Evolutionary conservation across 64 coral and sea anemone species (phyloP).

Genomic region (Stichodactyla helianthus): DNA sequence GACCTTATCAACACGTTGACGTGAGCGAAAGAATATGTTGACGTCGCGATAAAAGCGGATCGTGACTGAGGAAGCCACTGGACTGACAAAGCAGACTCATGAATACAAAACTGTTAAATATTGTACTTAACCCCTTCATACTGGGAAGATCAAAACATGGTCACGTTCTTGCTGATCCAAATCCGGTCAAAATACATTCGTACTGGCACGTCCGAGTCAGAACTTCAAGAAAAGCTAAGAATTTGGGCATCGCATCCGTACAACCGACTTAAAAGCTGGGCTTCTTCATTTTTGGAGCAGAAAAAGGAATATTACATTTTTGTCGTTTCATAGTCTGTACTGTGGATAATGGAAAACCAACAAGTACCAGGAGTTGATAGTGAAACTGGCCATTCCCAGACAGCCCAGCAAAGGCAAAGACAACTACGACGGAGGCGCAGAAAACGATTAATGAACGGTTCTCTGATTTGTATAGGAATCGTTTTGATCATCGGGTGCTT

Average conservation of each 20-base stretch:
- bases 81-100: background rate
- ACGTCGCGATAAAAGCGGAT: background rate
- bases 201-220: background rate
- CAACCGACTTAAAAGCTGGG: background rate
- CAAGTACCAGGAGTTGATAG: background rate
- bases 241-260: background rate
- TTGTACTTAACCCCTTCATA: background rate
- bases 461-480: conserved; percentile 32
- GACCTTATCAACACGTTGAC: background rate
- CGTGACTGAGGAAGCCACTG: background rate
- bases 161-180: background rate
- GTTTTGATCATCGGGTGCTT: conserved; percentile 48
- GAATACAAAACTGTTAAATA: background rate
- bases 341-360: background rate
- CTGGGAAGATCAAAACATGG: background rate
- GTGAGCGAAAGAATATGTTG: background rate
- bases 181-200: background rate
- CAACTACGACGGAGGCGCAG: background rate
- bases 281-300: background rate
- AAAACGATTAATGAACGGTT: background rate
- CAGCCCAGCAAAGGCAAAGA: background rate
- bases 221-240: background rate
- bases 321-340: background rate
- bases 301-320: background rate
- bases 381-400: background rate